Percentiles rank a stretch among this genome's conserved stretches.
These are phyloP conservation scores for Psilopogon haemacephalus DNA, from an alignment of 2,113 vertebrate genomes.

Conservation along the genomic window DNA sequence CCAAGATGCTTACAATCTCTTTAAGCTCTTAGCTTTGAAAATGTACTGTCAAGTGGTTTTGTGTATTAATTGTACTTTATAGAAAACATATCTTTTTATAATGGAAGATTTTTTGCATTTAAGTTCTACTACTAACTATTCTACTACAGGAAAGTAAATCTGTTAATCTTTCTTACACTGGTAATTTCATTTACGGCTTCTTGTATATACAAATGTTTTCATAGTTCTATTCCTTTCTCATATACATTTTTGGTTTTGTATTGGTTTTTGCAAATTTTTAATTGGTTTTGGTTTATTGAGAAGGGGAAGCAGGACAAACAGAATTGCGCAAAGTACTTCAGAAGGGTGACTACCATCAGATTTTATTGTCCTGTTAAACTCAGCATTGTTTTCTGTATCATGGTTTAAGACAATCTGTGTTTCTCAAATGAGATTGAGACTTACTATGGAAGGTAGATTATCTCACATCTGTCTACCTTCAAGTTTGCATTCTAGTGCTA, in stretches of 20 bases:
- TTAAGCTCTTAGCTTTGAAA: not conserved
- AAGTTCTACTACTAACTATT: not conserved
- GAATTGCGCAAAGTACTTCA: not conserved
- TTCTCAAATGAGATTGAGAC: conserved; percentile 2
- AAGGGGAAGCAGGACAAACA: not conserved
- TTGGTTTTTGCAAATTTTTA: not conserved
- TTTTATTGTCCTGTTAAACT: not conserved
- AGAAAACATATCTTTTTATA: not conserved
- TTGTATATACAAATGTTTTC: not conserved
- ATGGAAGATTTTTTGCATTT: not conserved
- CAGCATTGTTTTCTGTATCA: not conserved
- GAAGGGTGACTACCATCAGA: not conserved
- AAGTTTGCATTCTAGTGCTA: not conserved
- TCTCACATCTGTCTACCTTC: not conserved
- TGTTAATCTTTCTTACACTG: not conserved
- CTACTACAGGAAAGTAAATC: not conserved
- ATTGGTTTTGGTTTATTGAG: not conserved
- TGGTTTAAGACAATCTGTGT: not conserved
- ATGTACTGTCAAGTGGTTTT: not conserved
- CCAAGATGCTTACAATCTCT: not conserved
- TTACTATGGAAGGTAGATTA: not conserved
- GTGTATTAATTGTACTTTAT: not conserved
- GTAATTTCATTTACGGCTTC: not conserved
- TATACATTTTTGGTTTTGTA: not conserved
- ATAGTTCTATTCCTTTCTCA: not conserved